These are phyloP conservation scores for Patella depressa DNA, from an alignment of 2,888 invertebrate species.

Conservation along the genomic window DNA sequence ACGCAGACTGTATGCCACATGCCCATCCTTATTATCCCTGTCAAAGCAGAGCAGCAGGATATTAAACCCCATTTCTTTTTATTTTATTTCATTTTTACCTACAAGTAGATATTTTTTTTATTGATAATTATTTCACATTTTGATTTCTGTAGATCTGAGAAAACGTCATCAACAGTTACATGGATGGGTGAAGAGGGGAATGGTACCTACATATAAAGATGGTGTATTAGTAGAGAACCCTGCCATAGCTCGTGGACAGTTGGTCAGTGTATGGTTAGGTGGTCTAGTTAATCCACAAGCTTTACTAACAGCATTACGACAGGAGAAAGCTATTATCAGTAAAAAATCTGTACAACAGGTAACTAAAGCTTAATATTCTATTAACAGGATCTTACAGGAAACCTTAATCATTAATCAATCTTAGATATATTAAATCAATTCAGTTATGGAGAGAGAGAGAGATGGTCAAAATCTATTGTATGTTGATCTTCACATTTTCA, in stretches of 20 bases:
- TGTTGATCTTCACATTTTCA: not conserved
- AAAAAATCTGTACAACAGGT: slow-evolving; percentile 62
- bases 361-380: not conserved
- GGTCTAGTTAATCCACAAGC: slow-evolving; percentile 68
- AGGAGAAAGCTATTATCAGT: slow-evolving; percentile 66
- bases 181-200: slow-evolving; percentile 61
- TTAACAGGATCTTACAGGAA: too few species aligned
- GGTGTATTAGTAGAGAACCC: slow-evolving; percentile 33
- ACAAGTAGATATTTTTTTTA: not conserved
- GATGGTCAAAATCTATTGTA: too few species aligned
- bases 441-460: too few species aligned
- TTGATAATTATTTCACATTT: too few species aligned
- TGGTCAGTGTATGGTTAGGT: slow-evolving; percentile 66
- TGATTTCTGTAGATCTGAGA: slow-evolving; percentile 52
- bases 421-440: too few species aligned
- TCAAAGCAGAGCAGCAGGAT: too few species aligned
- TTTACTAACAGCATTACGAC: slow-evolving; percentile 60
- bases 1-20: too few species aligned
- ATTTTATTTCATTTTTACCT: not conserved
- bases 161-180: slow-evolving; percentile 62
- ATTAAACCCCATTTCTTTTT: not conserved
- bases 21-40: too few species aligned
- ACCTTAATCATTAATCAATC: too few species aligned
- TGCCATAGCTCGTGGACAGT: slow-evolving; percentile 55
- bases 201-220: slow-evolving; percentile 61